phyloP scores from a whole-genome alignment of 2,113 vertebrate genomes.

The Catharus fuscescens region DNA sequence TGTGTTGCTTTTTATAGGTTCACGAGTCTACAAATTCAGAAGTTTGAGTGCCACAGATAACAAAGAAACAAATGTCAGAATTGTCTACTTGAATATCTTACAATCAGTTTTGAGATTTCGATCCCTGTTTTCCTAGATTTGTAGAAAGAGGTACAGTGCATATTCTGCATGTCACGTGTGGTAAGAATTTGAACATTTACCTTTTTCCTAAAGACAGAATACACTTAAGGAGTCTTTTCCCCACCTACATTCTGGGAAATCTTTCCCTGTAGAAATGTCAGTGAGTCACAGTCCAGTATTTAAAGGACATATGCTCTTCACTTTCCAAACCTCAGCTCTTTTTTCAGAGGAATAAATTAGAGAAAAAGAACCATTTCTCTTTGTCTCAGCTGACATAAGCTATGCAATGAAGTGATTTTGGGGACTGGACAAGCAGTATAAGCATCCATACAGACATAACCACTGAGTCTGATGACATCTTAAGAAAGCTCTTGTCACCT shows the following conservation, averaged over 20 bases:
- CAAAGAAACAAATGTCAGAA: not conserved
- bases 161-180: not conserved
- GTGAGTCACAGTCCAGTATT: not conserved
- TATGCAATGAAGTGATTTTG: not conserved
- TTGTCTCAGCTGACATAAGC: not conserved
- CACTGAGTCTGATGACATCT: not conserved
- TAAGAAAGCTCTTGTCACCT: not conserved
- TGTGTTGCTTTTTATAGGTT: not conserved
- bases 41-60: not conserved
- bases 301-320: not conserved
- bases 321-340: not conserved
- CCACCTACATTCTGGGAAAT: not conserved
- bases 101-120: not conserved
- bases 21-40: accelerated
- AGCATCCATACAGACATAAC: not conserved
- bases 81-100: not conserved
- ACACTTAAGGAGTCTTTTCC: not conserved
- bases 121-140: not conserved
- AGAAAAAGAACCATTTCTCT: not conserved
- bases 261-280: not conserved
- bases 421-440: not conserved
- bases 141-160: not conserved
- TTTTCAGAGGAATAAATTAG: not conserved
- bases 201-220: not conserved
- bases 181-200: not conserved